phyloP scores from a whole-genome alignment of 2,797 vertebrate species.

The Dryobates pubescens region DNA sequence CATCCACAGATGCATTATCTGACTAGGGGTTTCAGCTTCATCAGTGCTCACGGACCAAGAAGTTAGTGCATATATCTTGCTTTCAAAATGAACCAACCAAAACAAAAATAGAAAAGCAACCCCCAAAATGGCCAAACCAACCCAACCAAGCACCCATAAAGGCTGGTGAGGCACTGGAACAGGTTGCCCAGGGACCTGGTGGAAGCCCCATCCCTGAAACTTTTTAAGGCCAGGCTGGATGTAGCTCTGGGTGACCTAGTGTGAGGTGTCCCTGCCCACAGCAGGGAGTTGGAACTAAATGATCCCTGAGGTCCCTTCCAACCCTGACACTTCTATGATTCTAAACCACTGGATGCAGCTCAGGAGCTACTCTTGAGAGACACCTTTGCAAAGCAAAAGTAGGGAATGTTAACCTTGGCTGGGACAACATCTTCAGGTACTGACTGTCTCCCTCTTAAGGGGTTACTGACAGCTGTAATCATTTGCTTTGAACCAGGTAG shows the following conservation, averaged over 20 bases:
- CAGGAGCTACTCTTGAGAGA: background rate
- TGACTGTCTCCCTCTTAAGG: background rate
- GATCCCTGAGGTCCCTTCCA: too few species aligned
- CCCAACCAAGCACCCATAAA: rapidly evolving
- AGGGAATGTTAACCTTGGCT: background rate
- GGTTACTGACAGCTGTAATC: background rate
- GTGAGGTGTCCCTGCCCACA: too few species aligned
- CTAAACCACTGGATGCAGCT: background rate
- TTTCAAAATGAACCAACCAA: background rate
- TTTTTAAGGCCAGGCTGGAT: too few species aligned
- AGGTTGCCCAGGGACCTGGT: too few species aligned
- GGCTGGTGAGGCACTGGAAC: too few species aligned
- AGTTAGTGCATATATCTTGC: background rate
- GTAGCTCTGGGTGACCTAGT: too few species aligned
- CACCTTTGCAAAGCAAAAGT: background rate
- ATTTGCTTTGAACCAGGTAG: background rate
- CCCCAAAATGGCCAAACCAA: rapidly evolving
- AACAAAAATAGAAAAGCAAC: too few species aligned
- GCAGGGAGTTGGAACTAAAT: too few species aligned
- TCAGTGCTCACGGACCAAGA: background rate
- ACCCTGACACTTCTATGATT: too few species aligned
- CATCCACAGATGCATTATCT: background rate
- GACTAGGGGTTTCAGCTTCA: background rate
- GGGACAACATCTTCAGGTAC: background rate
- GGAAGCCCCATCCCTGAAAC: too few species aligned